Conservation (phyloP, 1,140 invertebrate species). For the Bombus pascuorum region DNA sequence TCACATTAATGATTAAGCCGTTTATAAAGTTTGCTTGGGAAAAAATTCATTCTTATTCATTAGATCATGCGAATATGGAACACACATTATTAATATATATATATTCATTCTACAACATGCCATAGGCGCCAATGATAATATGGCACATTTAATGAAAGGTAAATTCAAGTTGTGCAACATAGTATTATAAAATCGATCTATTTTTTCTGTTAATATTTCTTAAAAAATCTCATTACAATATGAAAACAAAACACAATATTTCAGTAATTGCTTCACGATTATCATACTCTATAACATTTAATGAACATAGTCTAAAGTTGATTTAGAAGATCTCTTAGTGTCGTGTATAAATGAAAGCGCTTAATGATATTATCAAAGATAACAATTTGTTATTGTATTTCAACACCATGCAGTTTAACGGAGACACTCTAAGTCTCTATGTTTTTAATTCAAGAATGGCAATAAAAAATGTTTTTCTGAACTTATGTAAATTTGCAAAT, state of each 20-base stretch:
- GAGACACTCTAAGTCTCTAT: neutral
- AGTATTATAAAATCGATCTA: neutral
- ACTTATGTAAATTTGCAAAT: neutral
- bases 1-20: conserved; percentile 23
- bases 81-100: conserved; percentile 40
- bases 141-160: conserved; percentile 33
- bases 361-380: neutral
- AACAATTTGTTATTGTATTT: neutral
- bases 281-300: neutral
- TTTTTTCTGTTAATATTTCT: neutral
- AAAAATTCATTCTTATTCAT: conserved; percentile 33
- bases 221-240: neutral
- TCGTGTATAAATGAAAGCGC: neutral
- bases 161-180: conserved; percentile 5
- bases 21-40: conserved; percentile 14
- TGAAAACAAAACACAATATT: neutral
- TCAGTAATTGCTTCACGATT: neutral
- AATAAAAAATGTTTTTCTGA: neutral
- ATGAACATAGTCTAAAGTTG: neutral
- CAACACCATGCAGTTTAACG: conserved; percentile 13
- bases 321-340: neutral
- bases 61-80: conserved; percentile 60
- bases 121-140: conserved; percentile 20
- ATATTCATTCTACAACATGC: conserved; percentile 67
- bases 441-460: neutral